Percentiles rank a stretch among this genome's conserved stretches.
phyloP scores from a whole-genome alignment of 2,113 vertebrate species.

The Ciconia stormi region DNA sequence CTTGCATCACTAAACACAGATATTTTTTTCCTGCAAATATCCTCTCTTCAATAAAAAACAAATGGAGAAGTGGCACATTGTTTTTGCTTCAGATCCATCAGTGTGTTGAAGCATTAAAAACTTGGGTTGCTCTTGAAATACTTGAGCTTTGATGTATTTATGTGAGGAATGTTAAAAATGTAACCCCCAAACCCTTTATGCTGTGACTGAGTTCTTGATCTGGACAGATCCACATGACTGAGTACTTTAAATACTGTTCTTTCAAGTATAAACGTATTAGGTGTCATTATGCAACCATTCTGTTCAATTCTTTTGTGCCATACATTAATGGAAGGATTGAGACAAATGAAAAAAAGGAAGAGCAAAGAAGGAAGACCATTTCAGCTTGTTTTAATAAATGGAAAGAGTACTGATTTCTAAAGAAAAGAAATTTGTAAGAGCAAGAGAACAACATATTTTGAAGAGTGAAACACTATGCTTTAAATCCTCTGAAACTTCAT shows the following conservation, averaged over 20 bases:
- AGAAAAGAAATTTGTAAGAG: background rate
- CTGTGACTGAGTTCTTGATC: background rate
- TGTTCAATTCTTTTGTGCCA: background rate
- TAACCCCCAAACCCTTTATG: background rate
- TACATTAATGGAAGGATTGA: background rate
- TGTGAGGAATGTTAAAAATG: conserved; percentile 10
- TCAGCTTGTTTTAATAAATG: background rate
- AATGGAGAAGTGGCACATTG: background rate
- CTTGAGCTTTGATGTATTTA: conserved; percentile 16
- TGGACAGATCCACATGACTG: conserved; percentile 21
- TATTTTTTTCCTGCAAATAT: background rate
- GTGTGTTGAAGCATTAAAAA: background rate
- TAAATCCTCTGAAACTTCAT: background rate
- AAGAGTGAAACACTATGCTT: background rate
- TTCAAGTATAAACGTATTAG: conserved; percentile 25
- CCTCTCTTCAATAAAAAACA: background rate
- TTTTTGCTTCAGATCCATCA: background rate
- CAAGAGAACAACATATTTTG: background rate
- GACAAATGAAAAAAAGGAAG: background rate
- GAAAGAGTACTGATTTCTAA: background rate
- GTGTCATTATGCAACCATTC: background rate
- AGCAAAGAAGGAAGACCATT: background rate
- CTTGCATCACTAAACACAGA: background rate
- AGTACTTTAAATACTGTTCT: conserved; percentile 20
- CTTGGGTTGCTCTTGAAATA: background rate